Conservation (phyloP, 2,113 vertebrate genomes). For the Ginglymostoma cirratum region DNA sequence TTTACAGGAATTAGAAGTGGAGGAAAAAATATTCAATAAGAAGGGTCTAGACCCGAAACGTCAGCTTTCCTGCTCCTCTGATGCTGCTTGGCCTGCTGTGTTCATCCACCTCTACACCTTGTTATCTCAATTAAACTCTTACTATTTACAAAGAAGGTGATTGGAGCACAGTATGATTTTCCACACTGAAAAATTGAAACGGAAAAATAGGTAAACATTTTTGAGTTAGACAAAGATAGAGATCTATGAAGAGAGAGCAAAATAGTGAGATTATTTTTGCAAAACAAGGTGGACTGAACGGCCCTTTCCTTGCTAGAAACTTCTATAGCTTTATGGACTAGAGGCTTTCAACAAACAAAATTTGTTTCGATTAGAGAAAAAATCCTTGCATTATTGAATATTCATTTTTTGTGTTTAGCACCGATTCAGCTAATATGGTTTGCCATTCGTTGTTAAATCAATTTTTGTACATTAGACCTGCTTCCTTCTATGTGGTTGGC, state of each 20-base stretch:
- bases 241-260: neutral
- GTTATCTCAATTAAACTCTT: neutral
- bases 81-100: too few species aligned
- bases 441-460: neutral
- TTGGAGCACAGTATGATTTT: neutral
- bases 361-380: neutral
- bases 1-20: neutral
- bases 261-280: neutral
- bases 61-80: too few species aligned
- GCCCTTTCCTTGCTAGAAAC: neutral
- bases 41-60: too few species aligned
- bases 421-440: neutral
- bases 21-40: neutral
- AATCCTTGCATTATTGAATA: neutral
- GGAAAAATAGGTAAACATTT: neutral
- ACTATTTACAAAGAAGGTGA: neutral
- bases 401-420: neutral
- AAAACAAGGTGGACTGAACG: neutral
- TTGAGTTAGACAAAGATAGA: neutral
- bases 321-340: neutral
- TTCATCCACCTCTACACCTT: too few species aligned
- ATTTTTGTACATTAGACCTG: neutral
- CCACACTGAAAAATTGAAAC: neutral
- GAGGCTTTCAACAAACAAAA: neutral
- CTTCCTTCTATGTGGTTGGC: neutral